These are phyloP conservation scores for Lycorma delicatula DNA, from an alignment of 1,140 invertebrate genomes.

Conservation along the genomic window DNA sequence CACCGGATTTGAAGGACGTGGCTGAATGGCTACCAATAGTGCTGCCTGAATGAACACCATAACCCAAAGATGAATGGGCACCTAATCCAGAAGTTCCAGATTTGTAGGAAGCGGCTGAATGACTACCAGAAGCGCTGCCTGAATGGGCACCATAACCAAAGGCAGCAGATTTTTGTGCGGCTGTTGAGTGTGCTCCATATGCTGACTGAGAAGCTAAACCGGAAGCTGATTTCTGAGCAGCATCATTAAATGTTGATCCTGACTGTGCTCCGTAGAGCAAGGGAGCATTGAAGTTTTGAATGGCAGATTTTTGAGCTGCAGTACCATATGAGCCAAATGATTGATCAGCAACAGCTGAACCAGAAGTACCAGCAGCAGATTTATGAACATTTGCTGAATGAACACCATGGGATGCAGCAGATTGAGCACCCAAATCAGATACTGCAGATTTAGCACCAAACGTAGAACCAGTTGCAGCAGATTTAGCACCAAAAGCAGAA, in stretches of 20 bases:
- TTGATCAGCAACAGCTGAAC: background rate
- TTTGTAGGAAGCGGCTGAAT: no score
- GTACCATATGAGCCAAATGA: background rate
- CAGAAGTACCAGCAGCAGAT: background rate
- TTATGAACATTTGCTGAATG: background rate
- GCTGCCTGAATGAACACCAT: no score
- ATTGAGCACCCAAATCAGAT: no score
- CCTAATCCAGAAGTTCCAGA: no score
- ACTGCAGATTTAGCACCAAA: no score
- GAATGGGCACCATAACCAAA: background rate
- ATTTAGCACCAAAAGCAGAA: background rate
- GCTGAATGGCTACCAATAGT: no score
- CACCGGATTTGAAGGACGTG: no score
- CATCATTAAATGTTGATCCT: background rate
- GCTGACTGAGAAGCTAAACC: background rate
- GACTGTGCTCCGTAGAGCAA: background rate
- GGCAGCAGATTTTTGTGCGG: background rate
- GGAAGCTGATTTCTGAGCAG: background rate
- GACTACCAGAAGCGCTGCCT: no score
- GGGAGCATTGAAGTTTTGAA: background rate
- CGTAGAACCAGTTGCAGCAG: no score
- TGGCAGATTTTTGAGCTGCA: background rate
- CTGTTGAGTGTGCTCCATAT: background rate
- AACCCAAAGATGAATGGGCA: no score
- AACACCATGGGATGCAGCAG: no score